Percentiles rank a stretch among this genome's conserved stretches.
These are phyloP conservation scores for Oxygymnocypris stewartii DNA, from an alignment of 2,113 vertebrate genomes.

Conservation along the genomic window DNA sequence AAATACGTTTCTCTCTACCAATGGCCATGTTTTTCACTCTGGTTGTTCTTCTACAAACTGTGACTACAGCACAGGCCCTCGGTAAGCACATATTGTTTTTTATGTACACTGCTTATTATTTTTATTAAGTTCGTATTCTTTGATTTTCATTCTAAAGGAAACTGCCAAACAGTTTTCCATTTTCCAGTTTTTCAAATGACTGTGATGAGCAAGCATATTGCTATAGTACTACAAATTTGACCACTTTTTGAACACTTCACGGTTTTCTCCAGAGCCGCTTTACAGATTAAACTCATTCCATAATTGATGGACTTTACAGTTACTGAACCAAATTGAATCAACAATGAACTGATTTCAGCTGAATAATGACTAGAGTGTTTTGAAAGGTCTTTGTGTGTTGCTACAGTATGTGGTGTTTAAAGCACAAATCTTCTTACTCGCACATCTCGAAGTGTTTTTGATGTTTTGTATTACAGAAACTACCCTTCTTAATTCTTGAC, in stretches of 20 bases:
- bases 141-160: not conserved
- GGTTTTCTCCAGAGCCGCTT: too few relatives aligned
- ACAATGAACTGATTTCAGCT: too few relatives aligned
- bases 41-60: constrained; percentile 54
- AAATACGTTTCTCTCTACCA: not conserved
- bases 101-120: not conserved
- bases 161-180: too few relatives aligned
- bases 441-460: not conserved
- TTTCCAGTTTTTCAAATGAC: not conserved
- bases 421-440: not conserved
- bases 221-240: too few relatives aligned
- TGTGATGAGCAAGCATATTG: not conserved
- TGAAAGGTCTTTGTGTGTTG: not conserved
- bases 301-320: too few relatives aligned
- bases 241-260: not conserved
- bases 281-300: too few relatives aligned
- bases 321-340: too few relatives aligned
- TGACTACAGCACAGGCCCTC: constrained; percentile 48
- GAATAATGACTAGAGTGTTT: not conserved
- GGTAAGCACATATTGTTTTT: constrained; percentile 61
- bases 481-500: too few relatives aligned
- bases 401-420: not conserved
- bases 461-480: not conserved
- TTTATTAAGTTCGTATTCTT: not conserved
- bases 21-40: constrained; percentile 59